Evolutionary conservation across 2,797 vertebrate genomes (phyloP).

Genomic region (Mastacembelus armatus): DNA sequence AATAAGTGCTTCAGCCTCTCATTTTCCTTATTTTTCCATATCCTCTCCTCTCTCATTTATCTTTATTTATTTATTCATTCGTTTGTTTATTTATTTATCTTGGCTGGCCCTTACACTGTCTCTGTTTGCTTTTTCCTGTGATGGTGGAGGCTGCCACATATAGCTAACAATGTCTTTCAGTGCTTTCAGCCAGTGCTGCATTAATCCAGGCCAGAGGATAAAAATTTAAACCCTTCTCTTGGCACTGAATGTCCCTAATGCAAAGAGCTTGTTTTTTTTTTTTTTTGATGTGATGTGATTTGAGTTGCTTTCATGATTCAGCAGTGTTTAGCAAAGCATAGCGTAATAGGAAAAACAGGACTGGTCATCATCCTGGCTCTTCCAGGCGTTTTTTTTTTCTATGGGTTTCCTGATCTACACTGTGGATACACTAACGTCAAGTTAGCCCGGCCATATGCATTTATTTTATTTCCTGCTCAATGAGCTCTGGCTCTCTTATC

Average conservation of each 20-base stretch:
- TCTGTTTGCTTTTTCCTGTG: constrained; percentile 33
- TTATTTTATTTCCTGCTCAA: background rate
- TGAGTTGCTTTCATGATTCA: constrained; percentile 40
- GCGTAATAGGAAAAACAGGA: no score
- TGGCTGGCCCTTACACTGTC: background rate
- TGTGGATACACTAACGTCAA: background rate
- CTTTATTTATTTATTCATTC: background rate
- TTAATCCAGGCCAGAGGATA: constrained; percentile 46
- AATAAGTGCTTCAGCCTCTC: constrained; percentile 49
- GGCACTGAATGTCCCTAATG: constrained; percentile 30
- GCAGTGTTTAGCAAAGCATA: constrained; percentile 15
- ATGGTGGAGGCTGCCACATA: constrained; percentile 35
- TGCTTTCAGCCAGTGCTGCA: constrained; percentile 50
- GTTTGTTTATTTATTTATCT: no score
- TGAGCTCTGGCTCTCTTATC: no score
- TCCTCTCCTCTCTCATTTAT: constrained; percentile 4
- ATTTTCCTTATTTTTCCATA: constrained; percentile 23
- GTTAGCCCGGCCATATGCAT: constrained; percentile 4
- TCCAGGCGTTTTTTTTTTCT: background rate
- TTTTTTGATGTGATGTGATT: constrained; percentile 28
- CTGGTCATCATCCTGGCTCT: constrained; percentile 10
- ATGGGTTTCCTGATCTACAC: background rate
- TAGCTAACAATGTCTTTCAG: constrained; percentile 38
- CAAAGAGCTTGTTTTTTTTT: constrained; percentile 38
- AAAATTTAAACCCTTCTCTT: constrained; percentile 46